Evolutionary conservation across 2,888 invertebrate species (phyloP).

Genomic region (Nymphalis urticae): DNA sequence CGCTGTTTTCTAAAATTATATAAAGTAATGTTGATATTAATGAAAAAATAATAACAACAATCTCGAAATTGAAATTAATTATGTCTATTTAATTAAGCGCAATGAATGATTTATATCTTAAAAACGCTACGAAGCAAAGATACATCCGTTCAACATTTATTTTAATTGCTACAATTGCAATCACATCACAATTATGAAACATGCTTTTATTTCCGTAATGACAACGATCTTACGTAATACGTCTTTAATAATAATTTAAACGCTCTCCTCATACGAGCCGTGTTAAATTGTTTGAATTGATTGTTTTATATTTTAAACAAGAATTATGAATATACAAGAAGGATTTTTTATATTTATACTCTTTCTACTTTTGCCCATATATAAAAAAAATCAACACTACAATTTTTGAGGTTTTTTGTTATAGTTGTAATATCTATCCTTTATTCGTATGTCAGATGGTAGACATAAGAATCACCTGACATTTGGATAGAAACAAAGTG

Average conservation of each 20-base stretch:
- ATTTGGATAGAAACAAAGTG: no score
- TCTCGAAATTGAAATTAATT: no score
- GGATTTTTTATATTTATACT: background rate
- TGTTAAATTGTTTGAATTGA: background rate
- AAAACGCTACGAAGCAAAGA: background rate
- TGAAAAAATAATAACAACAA: no score
- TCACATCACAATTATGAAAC: conserved; percentile 38
- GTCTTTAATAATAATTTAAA: conserved; percentile 2
- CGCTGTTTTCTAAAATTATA: background rate
- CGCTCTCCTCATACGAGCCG: background rate
- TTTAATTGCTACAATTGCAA: conserved; percentile 42
- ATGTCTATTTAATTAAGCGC: no score
- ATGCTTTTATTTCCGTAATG: background rate
- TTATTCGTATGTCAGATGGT: no score
- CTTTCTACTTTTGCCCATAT: background rate
- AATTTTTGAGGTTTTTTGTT: no score
- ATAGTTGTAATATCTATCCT: no score
- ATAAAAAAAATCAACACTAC: background rate
- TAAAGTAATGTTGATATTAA: background rate
- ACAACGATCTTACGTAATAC: conserved; percentile 9
- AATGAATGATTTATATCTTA: background rate
- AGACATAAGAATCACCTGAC: no score
- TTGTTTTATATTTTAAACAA: background rate
- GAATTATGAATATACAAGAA: background rate
- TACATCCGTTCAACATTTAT: conserved; percentile 30